Evolutionary conservation across 1,140 invertebrate species (phyloP).

Genomic region (Caerostris extrusa): DNA sequence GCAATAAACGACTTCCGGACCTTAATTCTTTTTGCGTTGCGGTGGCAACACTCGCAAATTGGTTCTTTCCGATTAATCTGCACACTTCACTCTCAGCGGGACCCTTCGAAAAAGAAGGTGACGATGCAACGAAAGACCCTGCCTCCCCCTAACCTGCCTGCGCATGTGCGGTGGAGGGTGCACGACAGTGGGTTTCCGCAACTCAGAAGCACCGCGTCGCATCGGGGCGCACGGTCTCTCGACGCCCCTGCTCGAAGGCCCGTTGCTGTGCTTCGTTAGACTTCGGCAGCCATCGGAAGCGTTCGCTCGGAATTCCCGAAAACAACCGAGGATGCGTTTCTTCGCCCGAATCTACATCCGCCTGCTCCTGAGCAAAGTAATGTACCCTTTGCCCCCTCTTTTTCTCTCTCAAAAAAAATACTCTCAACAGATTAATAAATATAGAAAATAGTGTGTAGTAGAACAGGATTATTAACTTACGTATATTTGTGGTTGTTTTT

Average conservation of each 20-base stretch:
- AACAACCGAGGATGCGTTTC: not conserved
- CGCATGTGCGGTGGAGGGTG: not conserved
- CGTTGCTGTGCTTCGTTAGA: not conserved
- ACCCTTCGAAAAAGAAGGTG: not conserved
- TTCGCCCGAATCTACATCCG: slow-evolving; percentile 32
- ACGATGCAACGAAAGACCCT: not conserved
- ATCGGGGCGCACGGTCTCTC: not conserved
- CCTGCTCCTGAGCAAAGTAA: slow-evolving; percentile 47
- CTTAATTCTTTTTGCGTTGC: slow-evolving; percentile 22
- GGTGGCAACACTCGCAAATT: slow-evolving; percentile 7
- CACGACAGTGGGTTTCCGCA: not conserved
- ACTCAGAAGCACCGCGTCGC: not conserved
- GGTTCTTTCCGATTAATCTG: slow-evolving; percentile 23
- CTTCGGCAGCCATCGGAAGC: no score
- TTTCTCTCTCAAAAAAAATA: not conserved
- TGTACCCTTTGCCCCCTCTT: not conserved
- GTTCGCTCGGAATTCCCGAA: not conserved
- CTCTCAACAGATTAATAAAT: not conserved
- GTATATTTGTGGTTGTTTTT: no score
- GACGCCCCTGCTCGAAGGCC: not conserved
- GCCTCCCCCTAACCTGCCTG: not conserved
- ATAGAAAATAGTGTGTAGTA: no score
- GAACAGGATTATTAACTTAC: no score
- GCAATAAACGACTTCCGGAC: slow-evolving; percentile 6
- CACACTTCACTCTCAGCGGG: not conserved